These are phyloP conservation scores for Botia kubotai DNA, from an alignment of 2,797 vertebrate species.

Conservation along the genomic window DNA sequence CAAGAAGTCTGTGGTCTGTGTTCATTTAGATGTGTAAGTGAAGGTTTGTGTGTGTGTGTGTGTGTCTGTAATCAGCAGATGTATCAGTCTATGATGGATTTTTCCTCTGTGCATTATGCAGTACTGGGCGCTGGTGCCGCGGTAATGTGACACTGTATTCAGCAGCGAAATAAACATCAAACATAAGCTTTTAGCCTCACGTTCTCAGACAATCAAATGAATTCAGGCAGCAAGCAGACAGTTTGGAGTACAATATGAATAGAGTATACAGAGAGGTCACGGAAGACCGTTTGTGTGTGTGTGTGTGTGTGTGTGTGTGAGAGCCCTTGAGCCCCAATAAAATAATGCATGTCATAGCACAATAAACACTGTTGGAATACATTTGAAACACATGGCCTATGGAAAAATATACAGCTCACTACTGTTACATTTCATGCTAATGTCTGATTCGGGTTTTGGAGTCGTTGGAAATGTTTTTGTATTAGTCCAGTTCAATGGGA, in stretches of 20 bases:
- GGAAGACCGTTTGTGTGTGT: not conserved
- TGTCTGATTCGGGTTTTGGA: not conserved
- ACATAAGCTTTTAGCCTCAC: constrained; percentile 5
- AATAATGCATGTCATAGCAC: not conserved
- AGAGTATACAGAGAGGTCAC: not conserved
- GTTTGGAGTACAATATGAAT: constrained; percentile 8
- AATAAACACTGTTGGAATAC: not conserved
- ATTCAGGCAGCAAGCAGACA: constrained; percentile 10
- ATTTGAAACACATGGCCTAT: not conserved
- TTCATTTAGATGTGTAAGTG: not conserved
- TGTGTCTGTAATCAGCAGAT: not conserved
- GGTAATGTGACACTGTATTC: not conserved
- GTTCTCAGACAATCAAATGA: not conserved
- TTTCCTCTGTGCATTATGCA: not conserved
- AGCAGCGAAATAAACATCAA: not conserved
- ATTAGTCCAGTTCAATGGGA: too few relatives aligned
- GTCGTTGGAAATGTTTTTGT: not conserved
- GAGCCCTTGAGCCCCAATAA: not conserved
- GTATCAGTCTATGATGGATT: not conserved
- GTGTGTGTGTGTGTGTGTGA: constrained; percentile 35
- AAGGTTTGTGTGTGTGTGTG: constrained; percentile 1
- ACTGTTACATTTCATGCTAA: not conserved
- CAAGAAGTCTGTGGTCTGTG: constrained; percentile 28
- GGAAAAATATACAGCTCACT: not conserved
- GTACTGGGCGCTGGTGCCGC: not conserved